Conservation (phyloP, 1,140 invertebrate genomes). For the Proctacanthus coquilletti region DNA sequence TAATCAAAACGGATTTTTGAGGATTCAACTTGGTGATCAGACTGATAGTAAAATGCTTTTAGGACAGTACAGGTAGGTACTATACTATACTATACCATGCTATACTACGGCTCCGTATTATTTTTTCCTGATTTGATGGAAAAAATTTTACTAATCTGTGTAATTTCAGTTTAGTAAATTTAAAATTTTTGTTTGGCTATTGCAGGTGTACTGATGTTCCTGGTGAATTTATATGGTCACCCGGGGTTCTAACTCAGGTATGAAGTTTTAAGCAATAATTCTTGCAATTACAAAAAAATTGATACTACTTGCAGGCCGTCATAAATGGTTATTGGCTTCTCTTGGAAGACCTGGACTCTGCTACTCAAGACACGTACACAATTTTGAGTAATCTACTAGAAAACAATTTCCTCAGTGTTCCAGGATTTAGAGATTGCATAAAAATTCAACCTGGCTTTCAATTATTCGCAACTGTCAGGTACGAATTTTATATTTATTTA, state of each 20-base stretch:
- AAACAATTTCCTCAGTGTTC: slow-evolving; percentile 63
- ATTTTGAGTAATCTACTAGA: slow-evolving; percentile 75
- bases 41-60: slow-evolving; percentile 92
- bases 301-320: slow-evolving; percentile 48
- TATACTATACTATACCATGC: no score
- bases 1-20: slow-evolving; percentile 20
- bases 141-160: no score
- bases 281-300: no score
- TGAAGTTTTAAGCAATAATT: slow-evolving; percentile 5
- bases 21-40: slow-evolving; percentile 90
- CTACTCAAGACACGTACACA: slow-evolving; percentile 82
- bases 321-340: slow-evolving; percentile 80
- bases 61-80: slow-evolving; percentile 56
- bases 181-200: no score
- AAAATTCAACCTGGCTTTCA: slow-evolving; percentile 71
- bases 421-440: slow-evolving; percentile 70
- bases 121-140: no score
- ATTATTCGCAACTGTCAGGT: slow-evolving; percentile 81
- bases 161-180: no score
- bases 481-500: slow-evolving; percentile 12
- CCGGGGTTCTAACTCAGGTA: slow-evolving; percentile 76
- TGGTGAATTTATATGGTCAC: slow-evolving; percentile 93
- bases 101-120: no score
- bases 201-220: slow-evolving; percentile 80
- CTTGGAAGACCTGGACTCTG: slow-evolving; percentile 90